phyloP scores from a whole-genome alignment of 2,113 vertebrate species.

The Polypterus senegalus region DNA sequence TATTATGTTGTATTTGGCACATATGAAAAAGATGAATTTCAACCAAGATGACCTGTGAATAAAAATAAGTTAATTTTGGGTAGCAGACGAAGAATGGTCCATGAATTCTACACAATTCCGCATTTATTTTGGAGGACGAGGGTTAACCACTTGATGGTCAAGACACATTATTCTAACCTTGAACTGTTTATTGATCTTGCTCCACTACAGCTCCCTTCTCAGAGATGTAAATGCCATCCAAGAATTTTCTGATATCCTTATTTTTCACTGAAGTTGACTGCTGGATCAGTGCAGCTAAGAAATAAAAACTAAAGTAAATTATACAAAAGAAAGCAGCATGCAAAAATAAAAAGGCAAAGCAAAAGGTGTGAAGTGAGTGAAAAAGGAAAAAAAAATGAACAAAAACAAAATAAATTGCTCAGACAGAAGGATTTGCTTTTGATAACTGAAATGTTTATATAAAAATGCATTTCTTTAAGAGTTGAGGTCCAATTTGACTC shows the following conservation, averaged over 20 bases:
- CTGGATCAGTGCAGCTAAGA: conserved; percentile 91
- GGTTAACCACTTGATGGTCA: neutral
- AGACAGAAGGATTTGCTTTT: too few relatives aligned
- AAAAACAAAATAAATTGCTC: too few relatives aligned
- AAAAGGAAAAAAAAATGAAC: neutral
- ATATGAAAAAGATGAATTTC: too few relatives aligned
- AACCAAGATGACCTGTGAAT: too few relatives aligned
- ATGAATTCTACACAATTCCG: too few relatives aligned
- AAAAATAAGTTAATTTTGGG: too few relatives aligned
- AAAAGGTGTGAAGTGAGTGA: neutral
- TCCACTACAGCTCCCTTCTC: conserved; percentile 89
- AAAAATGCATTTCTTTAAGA: too few relatives aligned
- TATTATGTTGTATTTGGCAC: too few relatives aligned
- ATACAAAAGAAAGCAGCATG: conserved; percentile 11
- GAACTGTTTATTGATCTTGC: conserved; percentile 45
- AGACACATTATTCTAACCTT: conserved; percentile 41
- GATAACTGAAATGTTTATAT: too few relatives aligned
- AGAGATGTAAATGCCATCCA: conserved; percentile 96
- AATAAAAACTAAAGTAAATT: conserved; percentile 27
- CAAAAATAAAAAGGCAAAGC: neutral
- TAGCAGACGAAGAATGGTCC: too few relatives aligned
- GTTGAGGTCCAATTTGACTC: too few relatives aligned
- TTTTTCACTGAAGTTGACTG: conserved; percentile 98
- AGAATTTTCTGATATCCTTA: conserved; percentile 98
- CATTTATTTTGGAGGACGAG: neutral